Evolutionary conservation across 2,797 vertebrate species (phyloP).

Genomic region (Lepilemur ruficaudatus): DNA sequence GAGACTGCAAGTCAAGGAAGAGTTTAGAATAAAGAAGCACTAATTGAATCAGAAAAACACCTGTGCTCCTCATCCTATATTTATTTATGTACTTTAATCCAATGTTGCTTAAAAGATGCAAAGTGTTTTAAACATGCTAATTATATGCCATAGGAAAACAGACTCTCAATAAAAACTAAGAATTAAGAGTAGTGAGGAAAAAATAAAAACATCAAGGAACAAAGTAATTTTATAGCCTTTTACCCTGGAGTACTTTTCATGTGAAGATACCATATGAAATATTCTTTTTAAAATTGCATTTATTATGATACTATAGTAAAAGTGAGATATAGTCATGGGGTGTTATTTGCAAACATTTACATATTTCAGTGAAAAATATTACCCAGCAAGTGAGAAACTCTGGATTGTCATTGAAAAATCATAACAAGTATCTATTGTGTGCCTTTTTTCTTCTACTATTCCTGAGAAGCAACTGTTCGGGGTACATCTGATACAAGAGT

Average conservation of each 20-base stretch:
- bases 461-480: not conserved
- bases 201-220: not conserved
- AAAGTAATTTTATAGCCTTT: constrained; percentile 2
- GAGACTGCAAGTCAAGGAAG: constrained; percentile 44
- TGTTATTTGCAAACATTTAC: constrained; percentile 20
- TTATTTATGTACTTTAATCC: constrained; percentile 67
- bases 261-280: not conserved
- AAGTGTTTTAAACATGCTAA: constrained; percentile 61
- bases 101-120: constrained; percentile 41
- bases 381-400: not conserved
- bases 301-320: not conserved
- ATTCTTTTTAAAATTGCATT: not conserved
- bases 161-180: not conserved
- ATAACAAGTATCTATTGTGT: not conserved
- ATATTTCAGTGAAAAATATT: not conserved
- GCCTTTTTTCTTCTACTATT: not conserved
- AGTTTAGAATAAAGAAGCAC: constrained; percentile 47
- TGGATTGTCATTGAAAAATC: constrained; percentile 13
- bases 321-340: not conserved
- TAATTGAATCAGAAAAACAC: constrained; percentile 71
- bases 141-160: constrained; percentile 47
- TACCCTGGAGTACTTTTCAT: not conserved
- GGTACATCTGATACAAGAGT: not conserved
- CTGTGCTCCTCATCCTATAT: constrained; percentile 59
- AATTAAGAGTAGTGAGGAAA: not conserved